These are phyloP conservation scores for Chloroceryle aenea DNA, from an alignment of 2,113 vertebrate genomes.

Conservation along the genomic window DNA sequence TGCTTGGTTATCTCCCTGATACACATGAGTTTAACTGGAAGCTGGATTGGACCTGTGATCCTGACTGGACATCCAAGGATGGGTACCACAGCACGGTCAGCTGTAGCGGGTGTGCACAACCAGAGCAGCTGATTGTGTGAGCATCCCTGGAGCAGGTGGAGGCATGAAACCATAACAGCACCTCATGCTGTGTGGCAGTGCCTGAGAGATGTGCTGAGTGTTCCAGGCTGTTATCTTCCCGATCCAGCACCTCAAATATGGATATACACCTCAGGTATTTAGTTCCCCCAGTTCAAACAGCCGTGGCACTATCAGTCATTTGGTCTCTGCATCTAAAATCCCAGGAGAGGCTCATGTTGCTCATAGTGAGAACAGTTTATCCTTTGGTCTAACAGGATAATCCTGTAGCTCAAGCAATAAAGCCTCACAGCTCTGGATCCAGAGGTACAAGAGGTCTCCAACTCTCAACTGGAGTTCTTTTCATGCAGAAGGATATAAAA, in stretches of 20 bases:
- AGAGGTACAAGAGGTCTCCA: slow-evolving; percentile 49
- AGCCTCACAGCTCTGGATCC: slow-evolving; percentile 3
- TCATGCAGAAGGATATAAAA: slow-evolving; percentile 12
- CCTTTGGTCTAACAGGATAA: background rate
- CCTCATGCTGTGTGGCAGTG: fast-evolving
- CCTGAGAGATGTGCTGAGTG: background rate
- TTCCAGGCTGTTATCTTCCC: background rate
- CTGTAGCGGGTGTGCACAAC: background rate
- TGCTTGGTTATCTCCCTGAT: background rate
- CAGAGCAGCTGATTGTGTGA: background rate
- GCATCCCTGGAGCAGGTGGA: background rate
- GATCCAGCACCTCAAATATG: background rate
- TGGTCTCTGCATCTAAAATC: background rate
- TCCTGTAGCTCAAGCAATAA: slow-evolving; percentile 34
- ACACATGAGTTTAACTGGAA: background rate
- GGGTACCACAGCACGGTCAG: too few species aligned
- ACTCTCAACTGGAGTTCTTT: slow-evolving; percentile 41
- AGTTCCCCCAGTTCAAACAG: background rate
- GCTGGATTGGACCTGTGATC: background rate
- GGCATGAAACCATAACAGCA: fast-evolving
- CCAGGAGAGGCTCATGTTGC: background rate
- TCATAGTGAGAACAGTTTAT: background rate
- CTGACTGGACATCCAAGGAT: background rate
- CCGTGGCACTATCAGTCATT: background rate
- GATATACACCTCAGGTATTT: background rate